A percentile compares a stretch with the other conserved stretches of the same genome.
phyloP scores from a whole-genome alignment of 2,113 vertebrate species.

The Connochaetes taurinus region DNA sequence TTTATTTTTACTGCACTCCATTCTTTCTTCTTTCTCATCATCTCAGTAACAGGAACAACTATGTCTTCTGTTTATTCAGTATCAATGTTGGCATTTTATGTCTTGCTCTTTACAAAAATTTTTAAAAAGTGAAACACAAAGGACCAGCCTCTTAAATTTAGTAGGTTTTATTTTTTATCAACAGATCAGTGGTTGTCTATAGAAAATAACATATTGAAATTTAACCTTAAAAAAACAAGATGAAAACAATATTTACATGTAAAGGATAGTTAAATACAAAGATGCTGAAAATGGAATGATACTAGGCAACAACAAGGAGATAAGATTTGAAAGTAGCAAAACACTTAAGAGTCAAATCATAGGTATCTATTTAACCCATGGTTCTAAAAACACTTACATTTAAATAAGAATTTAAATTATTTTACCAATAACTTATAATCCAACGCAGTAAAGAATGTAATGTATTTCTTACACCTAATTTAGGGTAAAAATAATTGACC shows the following conservation, averaged over 20 bases:
- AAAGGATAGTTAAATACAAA: background rate
- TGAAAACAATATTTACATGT: background rate
- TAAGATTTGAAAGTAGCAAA: background rate
- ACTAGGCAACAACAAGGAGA: background rate
- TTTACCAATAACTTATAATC: background rate
- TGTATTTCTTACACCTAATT: background rate
- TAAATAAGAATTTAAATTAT: slow-evolving; percentile 7
- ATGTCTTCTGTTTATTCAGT: background rate
- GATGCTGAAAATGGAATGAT: background rate
- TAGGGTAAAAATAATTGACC: background rate
- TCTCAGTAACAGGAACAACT: background rate
- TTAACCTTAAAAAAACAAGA: slow-evolving; percentile 18
- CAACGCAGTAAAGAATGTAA: background rate
- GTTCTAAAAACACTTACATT: slow-evolving; percentile 10
- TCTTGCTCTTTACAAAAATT: background rate
- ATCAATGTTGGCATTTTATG: background rate
- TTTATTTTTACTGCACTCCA: background rate
- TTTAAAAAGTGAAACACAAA: background rate
- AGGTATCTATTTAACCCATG: background rate
- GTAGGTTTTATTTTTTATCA: slow-evolving; percentile 55
- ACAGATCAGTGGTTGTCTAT: background rate
- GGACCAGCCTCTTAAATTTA: background rate
- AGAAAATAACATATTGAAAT: slow-evolving; percentile 27
- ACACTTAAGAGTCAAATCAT: background rate
- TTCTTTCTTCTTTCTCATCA: background rate